Percentiles rank a stretch among this genome's conserved stretches.
Evolutionary conservation across 1,140 invertebrate species (phyloP).

Genomic region (Scylla paramamosain): DNA sequence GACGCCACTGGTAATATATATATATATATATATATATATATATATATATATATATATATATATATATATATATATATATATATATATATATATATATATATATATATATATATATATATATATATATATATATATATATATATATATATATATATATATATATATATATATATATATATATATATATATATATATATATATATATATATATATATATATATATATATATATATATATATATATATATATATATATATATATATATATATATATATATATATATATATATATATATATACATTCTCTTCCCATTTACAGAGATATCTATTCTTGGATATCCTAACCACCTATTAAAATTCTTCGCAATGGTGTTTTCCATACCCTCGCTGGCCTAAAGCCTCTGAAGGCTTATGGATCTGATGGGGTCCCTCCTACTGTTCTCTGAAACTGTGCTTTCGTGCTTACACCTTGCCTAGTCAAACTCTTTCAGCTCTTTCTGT

Average conservation of each 20-base stretch:
- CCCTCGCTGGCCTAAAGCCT: too few species aligned
- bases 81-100: slow-evolving; percentile 51
- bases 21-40: slow-evolving; percentile 48
- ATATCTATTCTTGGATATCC: too few species aligned
- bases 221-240: slow-evolving; percentile 28
- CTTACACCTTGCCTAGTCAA: too few species aligned
- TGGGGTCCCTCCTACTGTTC: too few species aligned
- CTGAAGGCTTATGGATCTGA: too few species aligned
- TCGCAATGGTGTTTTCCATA: too few species aligned
- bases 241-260: slow-evolving; percentile 43
- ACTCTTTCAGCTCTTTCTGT: too few species aligned
- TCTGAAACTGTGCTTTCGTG: too few species aligned
- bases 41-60: slow-evolving; percentile 15
- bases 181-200: slow-evolving; percentile 25
- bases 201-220: slow-evolving; percentile 38
- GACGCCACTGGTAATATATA: too few species aligned
- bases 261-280: slow-evolving; percentile 44
- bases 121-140: slow-evolving; percentile 42
- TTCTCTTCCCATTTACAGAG: too few species aligned
- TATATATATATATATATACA: not conserved
- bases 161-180: slow-evolving; percentile 3
- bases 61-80: slow-evolving; percentile 34
- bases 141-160: slow-evolving; percentile 25
- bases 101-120: slow-evolving; percentile 55
- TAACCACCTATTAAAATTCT: too few species aligned